Evolutionary conservation across 2,113 vertebrate species (phyloP).

Genomic region (Athene cunicularia): DNA sequence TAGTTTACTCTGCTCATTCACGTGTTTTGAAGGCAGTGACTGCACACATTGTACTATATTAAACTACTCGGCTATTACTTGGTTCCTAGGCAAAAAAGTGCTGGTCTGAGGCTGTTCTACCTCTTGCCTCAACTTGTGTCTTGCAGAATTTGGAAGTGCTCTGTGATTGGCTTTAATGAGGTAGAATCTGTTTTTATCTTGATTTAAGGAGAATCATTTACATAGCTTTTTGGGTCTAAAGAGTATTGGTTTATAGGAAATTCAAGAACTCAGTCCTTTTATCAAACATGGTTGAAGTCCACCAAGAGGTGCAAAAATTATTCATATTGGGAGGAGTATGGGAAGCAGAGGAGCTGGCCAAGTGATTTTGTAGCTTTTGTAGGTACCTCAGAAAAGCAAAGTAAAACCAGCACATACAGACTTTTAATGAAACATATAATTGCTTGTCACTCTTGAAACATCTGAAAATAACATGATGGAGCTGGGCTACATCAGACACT

Average conservation of each 20-base stretch:
- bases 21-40: not conserved
- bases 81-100: not conserved
- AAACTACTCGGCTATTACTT: not conserved
- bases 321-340: not conserved
- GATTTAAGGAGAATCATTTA: not conserved
- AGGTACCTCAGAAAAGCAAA: not conserved
- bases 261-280: not conserved
- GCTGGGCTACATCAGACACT: not conserved
- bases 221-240: not conserved
- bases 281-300: not conserved
- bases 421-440: not conserved
- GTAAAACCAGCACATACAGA: not conserved
- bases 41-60: not conserved
- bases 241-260: not conserved
- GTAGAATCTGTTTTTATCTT: not conserved
- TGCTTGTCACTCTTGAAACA: not conserved
- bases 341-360: not conserved
- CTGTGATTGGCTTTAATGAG: not conserved
- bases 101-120: not conserved
- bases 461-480: not conserved
- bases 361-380: not conserved
- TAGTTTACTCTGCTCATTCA: not conserved
- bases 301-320: not conserved
- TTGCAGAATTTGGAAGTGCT: not conserved
- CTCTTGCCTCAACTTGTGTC: not conserved